Evolutionary conservation across 2,888 invertebrate genomes (phyloP), one percentile per base, ranked within the genome.

Genomic region (Xestobium rufovillosum): DNA sequence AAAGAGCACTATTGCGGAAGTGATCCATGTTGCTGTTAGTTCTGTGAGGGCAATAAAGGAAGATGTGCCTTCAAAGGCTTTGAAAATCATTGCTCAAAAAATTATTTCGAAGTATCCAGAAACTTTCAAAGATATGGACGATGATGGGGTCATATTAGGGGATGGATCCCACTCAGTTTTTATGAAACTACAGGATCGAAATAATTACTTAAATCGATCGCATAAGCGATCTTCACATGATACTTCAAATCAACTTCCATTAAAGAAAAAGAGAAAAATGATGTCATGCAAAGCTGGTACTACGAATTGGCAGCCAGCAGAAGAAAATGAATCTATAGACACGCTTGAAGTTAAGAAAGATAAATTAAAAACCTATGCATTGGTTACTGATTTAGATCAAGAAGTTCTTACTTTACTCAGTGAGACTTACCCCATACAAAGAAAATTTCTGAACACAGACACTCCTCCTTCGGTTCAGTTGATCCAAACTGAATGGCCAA

Each of bases 141-240:
- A 48, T 12, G 49, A 53, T 33, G 49, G 48, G 9, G 40, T 46
- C 6, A 40, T 41, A 3, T 14, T 51, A 8, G 51, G 49, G 3
- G 47, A 51, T 36, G 51, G 48, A 25, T 36, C 29, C 9, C 39
- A 52, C 31, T 41, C 48, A 10, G 2, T 48, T 4, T 31, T 41
- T 12, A 36, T 26, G 4, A 52, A 50, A 38, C 19, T 52, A 25
- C 26, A 34, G 12, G 49, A 51, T 14, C 31, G 49, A 27, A 47
- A 49, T 30, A 44, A 44, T 29, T 51, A 51, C 28, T 34, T 52
- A n/a, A 49, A 51, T 33, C 16, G 52, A 14, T 48, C 47, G 3
- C 43, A 44, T 19, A 49, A 48, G 25, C 14, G 34, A 37, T 31
- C 36, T 25, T 13, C 9, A 14, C 32, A 34, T 31, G 13, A 1